These are phyloP conservation scores for Sisor rabdophorus DNA, from an alignment of 2,113 vertebrate genomes.

Conservation along the genomic window DNA sequence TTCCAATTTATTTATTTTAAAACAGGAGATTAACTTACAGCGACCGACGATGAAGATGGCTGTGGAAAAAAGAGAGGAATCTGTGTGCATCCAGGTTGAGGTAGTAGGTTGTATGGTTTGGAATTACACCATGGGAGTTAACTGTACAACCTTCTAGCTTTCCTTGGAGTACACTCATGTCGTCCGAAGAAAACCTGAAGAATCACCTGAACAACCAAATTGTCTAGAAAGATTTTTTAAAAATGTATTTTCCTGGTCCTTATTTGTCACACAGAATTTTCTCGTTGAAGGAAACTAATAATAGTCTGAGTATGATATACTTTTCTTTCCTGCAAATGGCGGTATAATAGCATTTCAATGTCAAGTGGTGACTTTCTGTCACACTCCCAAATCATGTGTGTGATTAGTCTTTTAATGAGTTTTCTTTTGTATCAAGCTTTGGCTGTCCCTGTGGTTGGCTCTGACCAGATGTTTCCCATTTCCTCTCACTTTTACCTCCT, in stretches of 20 bases:
- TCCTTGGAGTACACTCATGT: slow-evolving; percentile 98
- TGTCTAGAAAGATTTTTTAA: background rate
- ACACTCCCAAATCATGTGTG: slow-evolving; percentile 4
- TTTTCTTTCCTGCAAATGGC: background rate
- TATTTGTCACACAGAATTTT: background rate
- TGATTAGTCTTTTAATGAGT: slow-evolving; percentile 26
- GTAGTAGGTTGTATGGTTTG: slow-evolving; percentile 99
- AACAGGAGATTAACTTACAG: too few species aligned
- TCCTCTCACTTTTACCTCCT: slow-evolving; percentile 26
- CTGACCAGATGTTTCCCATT: slow-evolving; percentile 31
- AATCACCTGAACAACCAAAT: background rate
- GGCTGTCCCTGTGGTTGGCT: slow-evolving; percentile 6
- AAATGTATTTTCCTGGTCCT: too few species aligned
- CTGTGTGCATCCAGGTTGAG: slow-evolving; percentile 99
- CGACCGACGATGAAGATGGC: background rate
- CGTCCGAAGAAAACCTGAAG: slow-evolving; percentile 72
- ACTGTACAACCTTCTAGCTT: slow-evolving; percentile 99
- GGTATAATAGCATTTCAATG: background rate
- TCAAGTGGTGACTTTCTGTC: background rate
- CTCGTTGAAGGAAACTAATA: background rate
- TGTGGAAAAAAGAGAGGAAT: slow-evolving; percentile 29
- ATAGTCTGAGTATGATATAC: background rate
- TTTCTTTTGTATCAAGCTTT: slow-evolving; percentile 28
- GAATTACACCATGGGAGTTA: slow-evolving; percentile 99
- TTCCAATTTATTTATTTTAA: background rate